Evolutionary conservation across 2,888 invertebrate genomes (phyloP), one percentile per base, ranked within the genome.

Genomic region (Sycophila texana): DNA sequence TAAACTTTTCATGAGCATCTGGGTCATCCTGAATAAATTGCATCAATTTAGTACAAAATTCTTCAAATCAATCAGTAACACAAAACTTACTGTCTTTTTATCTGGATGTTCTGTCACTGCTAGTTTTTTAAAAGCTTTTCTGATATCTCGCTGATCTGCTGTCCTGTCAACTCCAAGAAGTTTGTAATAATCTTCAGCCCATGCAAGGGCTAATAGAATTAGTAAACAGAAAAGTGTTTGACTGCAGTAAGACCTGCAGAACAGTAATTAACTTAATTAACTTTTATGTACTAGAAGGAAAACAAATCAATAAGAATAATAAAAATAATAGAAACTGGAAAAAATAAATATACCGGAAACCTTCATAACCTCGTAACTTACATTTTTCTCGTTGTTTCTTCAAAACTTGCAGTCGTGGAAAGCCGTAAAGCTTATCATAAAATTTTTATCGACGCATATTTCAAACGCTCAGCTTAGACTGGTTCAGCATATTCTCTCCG

Each of bases 41-140:
- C 71, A 53, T 55, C 18, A 39, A 74, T 55, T 70, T 22, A 65
- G 75, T 70, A 75, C 66, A 18, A 13, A 22, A 20, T 68, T 47
- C 3, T 51, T 55, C 61, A 80, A 39, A 2, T 39, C 39, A 7
- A 2, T 39, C 13, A n/a, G 72, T 14, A 39, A 47, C 13, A 5
- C 47, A 20, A 5, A 53, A 65, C 60, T 77, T 90, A 93, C 93
- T 82, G 91, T 91, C 85, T 93, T 93, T 88, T 96, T 96, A 89
- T 96, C 96, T 1, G 96, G 96, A 91, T 96, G 96, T 83, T 93
- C 92, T 75, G 92, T 92, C 1, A 96, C 91, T 0, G 95, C 96
- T 65, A 96, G 87, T 88, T 94, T 95, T 88, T 96, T 96, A 87
- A 95, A 96, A 7, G 95, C 95, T 88, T 93, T 94, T 81, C 95